Conservation (phyloP, 2,113 vertebrate species). For the Stegastes partitus region DNA sequence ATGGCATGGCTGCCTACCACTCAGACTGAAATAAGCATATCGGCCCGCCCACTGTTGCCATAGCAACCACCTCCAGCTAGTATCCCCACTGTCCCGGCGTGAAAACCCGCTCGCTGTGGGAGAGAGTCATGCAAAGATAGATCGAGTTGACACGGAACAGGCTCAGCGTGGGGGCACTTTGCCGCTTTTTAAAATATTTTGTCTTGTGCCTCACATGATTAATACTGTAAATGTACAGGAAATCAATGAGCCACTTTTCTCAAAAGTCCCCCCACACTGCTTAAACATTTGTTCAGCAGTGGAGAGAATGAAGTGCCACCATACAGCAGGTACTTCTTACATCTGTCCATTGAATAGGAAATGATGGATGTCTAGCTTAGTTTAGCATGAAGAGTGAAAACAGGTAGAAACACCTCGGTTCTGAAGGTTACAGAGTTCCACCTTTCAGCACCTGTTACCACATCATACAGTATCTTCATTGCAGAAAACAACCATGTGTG, state of each 20-base stretch:
- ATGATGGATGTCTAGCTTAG: too few species aligned
- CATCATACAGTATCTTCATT: too few species aligned
- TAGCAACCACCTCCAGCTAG: constrained; percentile 62
- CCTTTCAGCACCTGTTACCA: too few species aligned
- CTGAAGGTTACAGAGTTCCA: too few species aligned
- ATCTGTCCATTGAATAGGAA: too few species aligned
- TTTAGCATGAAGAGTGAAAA: too few species aligned
- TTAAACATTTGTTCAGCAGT: neutral
- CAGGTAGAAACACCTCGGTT: too few species aligned
- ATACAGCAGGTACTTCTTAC: too few species aligned
- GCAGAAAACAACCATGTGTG: too few species aligned
- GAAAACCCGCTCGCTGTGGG: constrained; percentile 1
- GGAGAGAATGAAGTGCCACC: neutral
- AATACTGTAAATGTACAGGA: neutral
- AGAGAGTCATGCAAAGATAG: constrained; percentile 9
- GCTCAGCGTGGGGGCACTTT: neutral
- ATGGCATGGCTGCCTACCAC: constrained; percentile 29
- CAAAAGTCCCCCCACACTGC: too few species aligned
- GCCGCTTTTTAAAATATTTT: neutral
- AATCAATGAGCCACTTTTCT: too few species aligned
- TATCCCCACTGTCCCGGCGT: neutral
- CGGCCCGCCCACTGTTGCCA: constrained; percentile 57
- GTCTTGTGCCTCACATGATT: neutral
- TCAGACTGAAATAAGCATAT: constrained; percentile 49
- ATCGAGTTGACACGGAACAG: constrained; percentile 20